These are phyloP conservation scores for Tenthredo amoena DNA, from an alignment of 2,888 invertebrate genomes.

Conservation along the genomic window DNA sequence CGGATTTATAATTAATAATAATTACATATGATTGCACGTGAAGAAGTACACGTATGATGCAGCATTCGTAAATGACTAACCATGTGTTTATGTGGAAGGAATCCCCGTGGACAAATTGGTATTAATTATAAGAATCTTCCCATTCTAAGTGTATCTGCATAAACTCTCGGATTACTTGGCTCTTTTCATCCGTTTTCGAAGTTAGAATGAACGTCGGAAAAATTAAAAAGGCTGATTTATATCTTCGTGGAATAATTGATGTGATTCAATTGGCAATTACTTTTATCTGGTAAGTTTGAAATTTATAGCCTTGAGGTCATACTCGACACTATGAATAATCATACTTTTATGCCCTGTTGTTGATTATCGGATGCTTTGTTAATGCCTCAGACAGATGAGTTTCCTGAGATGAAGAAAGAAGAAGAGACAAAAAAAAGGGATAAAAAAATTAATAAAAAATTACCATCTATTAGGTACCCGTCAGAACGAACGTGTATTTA, in stretches of 20 bases:
- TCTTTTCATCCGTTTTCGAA: background rate
- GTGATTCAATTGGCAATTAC: constrained; percentile 1
- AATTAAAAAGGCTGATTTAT: background rate
- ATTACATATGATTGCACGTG: constrained; percentile 18
- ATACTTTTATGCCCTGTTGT: background rate
- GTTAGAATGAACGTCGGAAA: background rate
- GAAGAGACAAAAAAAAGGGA: background rate
- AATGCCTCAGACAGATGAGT: background rate
- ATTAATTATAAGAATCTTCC: constrained; percentile 5
- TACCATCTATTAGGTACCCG: background rate
- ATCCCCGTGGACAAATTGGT: constrained; percentile 14
- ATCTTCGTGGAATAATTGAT: background rate
- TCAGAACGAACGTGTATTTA: background rate
- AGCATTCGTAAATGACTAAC: background rate
- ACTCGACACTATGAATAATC: constrained; percentile 15
- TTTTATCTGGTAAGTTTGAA: background rate
- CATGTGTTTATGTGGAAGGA: constrained; percentile 14
- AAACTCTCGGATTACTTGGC: background rate
- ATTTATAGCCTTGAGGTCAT: constrained; percentile 26
- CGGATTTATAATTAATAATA: constrained; percentile 21
- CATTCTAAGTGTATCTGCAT: background rate
- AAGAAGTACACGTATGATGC: background rate
- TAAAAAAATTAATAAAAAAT: background rate
- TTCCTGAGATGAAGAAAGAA: background rate
- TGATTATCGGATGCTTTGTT: constrained; percentile 16